Base-by-base conservation (phyloP, 2,888 invertebrate species). In the Rhimphoctona megacephalus region DNA sequence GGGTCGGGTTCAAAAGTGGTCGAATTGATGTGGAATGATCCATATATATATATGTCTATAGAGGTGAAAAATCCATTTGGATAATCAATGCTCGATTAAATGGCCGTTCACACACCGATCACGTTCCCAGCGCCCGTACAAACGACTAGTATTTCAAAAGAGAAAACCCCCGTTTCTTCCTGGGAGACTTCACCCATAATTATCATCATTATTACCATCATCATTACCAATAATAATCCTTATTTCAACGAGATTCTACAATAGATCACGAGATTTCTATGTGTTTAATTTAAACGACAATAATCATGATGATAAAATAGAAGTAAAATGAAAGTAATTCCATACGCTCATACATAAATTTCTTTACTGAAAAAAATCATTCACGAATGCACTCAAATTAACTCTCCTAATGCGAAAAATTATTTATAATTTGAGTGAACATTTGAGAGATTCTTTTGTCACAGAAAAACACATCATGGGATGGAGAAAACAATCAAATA, bases 91-190 rank as follows among this genome's bases (percentile, higher is more conserved):
- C 33, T 54, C 66, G 72, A 87, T 89, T 89, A 89, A 90, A 83
- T 36, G 77, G 85, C 86, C 84, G 84, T 91, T 91, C 82, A 81
- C 78, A 90, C 43, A 73, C 90, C 33, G 82, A 90, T 90, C 91
- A 90, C 91, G 91, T 90, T 89, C 76, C 49, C 25, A 54, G 61
- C 61, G 17, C 30, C 49, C 7, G 79, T 78, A 85, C 85, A 87
- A 85, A 85, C 88, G 87, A 83, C 87, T 83, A 86, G 84, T 85
- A 88, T 87, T 30, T 30, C 52, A 64, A 87, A 87, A 90, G 72
- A 39, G 79, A 77, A 39, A 39, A 43, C 43, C 66, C n/a, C 61
- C 76, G 66, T 57, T 74, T 82, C 46, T 79, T 67, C 82, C 78
- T 67, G 72, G 57, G 49, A 74, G 82, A 36, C 46, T 66, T 67